phyloP scores from a whole-genome alignment of 2,113 vertebrate genomes.

The Megaptera novaeangliae region DNA sequence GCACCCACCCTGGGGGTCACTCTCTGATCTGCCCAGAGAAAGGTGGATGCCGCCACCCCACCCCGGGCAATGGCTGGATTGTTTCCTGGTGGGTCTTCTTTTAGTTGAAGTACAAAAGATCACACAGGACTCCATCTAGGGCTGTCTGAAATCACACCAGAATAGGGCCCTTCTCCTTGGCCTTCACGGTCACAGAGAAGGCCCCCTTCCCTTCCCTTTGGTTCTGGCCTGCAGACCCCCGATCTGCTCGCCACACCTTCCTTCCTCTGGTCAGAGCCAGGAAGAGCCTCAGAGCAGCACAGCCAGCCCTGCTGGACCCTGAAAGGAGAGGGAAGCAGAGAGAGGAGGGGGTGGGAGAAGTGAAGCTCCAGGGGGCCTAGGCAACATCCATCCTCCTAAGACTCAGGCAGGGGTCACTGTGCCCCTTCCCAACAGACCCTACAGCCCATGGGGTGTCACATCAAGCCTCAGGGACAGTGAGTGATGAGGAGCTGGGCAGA shows the following conservation, averaged over 20 bases:
- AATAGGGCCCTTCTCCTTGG: not conserved
- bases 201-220: fast-evolving
- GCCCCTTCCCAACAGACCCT: not conserved
- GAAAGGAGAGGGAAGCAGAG: not conserved
- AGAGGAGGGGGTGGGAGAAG: not conserved
- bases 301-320: too few relatives aligned
- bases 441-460: fast-evolving
- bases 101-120: not conserved
- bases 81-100: not conserved
- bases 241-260: not conserved
- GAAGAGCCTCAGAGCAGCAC: not conserved
- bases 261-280: not conserved
- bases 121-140: not conserved
- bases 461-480: not conserved
- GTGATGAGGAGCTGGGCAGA: not conserved
- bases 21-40: not conserved
- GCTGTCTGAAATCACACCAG: not conserved
- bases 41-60: not conserved
- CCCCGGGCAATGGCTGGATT: not conserved
- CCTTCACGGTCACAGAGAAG: not conserved
- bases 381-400: not conserved
- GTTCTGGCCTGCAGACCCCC: not conserved
- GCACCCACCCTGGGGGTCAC: not conserved
- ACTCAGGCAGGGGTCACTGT: not conserved
- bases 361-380: fast-evolving